Conservation (phyloP, 2,797 vertebrate genomes). For the Anolis apletophallus region DNA sequence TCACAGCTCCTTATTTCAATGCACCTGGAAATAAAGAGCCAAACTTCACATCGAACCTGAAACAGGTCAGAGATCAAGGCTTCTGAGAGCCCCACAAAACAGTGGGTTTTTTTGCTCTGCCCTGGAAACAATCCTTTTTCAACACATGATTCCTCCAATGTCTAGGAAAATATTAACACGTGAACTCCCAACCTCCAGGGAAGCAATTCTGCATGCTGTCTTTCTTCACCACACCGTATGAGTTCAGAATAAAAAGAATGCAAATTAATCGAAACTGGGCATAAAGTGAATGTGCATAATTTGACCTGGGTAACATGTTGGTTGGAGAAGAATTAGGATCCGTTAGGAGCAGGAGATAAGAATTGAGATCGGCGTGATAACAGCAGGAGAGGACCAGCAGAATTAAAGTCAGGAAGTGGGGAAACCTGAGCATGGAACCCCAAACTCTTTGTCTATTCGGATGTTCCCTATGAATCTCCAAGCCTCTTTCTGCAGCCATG, state of each 20-base stretch:
- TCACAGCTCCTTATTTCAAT: neutral
- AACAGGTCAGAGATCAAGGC: neutral
- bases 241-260: slow-evolving; percentile 5
- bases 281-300: no score
- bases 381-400: no score
- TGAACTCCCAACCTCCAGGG: neutral
- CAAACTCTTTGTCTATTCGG: neutral
- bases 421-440: neutral
- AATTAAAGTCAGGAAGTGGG: neutral
- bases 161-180: neutral
- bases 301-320: neutral
- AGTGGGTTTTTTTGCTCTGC: neutral
- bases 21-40: neutral
- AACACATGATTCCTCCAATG: neutral
- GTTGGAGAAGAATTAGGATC: neutral
- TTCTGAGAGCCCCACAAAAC: neutral
- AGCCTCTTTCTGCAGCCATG: neutral
- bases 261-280: neutral
- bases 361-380: neutral
- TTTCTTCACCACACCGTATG: neutral
- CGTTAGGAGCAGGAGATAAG: neutral
- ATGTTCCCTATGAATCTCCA: neutral
- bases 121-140: neutral
- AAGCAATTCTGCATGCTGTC: neutral
- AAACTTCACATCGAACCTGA: neutral